Base-by-base conservation (phyloP, 2,888 invertebrate genomes). In the Phengaris alcon region DNA sequence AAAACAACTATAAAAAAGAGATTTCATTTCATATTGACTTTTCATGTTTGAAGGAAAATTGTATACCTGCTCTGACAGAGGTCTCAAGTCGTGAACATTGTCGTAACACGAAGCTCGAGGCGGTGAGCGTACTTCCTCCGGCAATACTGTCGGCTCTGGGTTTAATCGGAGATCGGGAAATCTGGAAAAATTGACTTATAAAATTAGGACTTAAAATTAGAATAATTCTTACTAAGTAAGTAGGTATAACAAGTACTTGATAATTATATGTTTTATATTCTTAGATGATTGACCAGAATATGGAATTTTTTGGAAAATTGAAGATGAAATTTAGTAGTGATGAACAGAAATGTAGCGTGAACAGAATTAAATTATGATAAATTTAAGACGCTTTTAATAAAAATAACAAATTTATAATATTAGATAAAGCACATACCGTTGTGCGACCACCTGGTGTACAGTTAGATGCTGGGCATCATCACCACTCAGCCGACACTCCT, bases 381-480 rank as follows among this genome's bases (percentile, higher is more conserved):
- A 0, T 35, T 35, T 3, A 35, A 35, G 35, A 35, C 35, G 4
- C 35, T 35, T 35, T 35, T 35, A 35, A 35, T 35, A 35, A 35
- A 35, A 35, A 35, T 35, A 35, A 35, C 35, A 35, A 35, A 35
- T 46, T 46, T 48, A n/a, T 68, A 35, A 64, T 2, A 44, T 6
- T 15, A 72, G 48, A 22, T 74, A 59, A 69, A 54, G 46, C 35
- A 75, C 74, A 74, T 88, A 96, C 96, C 95, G 94, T 87, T 96
- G 96, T 77, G 96, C 95, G 78, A 97, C 96, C 81, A 97, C 95
- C 89, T 97, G 96, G 83, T 97, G 97, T 59, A 97, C 95, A 48
- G 97, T 96, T 64, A 96, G 90, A 78, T 95, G 95, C 76, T 95
- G 95, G 64, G 90, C 93, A 55, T 94, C 94, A 78, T 95, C 95